Evolutionary conservation across 2,113 vertebrate species (phyloP).

Genomic region (Clupea harengus): DNA sequence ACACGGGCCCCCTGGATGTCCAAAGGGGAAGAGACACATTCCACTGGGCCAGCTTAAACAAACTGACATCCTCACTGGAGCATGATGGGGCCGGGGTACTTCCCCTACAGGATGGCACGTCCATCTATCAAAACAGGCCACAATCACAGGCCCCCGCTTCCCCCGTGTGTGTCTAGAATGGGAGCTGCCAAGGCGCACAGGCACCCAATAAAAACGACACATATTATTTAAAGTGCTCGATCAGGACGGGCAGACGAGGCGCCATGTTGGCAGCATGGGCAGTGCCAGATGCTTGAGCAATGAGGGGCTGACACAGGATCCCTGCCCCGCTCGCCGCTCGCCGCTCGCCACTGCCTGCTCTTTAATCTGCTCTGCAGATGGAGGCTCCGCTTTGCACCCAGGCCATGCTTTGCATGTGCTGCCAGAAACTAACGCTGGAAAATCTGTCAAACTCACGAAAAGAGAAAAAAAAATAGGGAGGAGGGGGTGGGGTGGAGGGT

Average conservation of each 20-base stretch:
- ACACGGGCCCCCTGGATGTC: slow-evolving; percentile 2
- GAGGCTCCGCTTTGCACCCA: background rate
- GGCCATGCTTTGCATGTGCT: background rate
- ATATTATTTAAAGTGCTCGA: background rate
- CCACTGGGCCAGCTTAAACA: slow-evolving; percentile 7
- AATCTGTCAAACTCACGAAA: slow-evolving; percentile 56
- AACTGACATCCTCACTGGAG: slow-evolving; percentile 2
- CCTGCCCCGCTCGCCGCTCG: background rate
- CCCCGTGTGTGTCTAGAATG: background rate
- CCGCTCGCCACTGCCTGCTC: background rate
- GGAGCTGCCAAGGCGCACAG: background rate
- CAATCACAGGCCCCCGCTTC: background rate
- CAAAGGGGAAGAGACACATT: background rate
- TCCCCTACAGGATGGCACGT: background rate
- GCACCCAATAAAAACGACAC: background rate
- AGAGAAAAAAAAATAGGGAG: background rate
- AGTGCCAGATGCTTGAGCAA: background rate
- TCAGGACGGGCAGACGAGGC: background rate
- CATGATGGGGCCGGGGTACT: background rate
- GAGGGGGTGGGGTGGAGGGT: slow-evolving; percentile 20
- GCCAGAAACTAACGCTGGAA: slow-evolving; percentile 57
- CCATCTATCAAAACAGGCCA: background rate
- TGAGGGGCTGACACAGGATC: slow-evolving; percentile 5
- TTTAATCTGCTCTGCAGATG: background rate
- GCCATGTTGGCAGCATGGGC: background rate